Base-by-base conservation (phyloP, 2,888 invertebrate species). In the Noctua janthe region DNA sequence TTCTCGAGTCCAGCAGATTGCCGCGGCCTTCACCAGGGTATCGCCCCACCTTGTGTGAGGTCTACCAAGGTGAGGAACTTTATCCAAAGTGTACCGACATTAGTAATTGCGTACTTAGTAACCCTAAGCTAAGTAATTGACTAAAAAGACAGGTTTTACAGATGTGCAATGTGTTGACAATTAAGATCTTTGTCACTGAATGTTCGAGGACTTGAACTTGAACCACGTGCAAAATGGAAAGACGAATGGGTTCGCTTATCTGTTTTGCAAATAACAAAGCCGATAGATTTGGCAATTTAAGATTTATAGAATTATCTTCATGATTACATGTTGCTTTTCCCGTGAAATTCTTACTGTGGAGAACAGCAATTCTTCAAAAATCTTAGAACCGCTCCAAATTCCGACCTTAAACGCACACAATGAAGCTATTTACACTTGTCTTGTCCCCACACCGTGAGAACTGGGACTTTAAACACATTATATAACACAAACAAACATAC, bases 391-490 rank as follows among this genome's bases (percentile, higher is more conserved):
- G 70, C 77, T 77, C 86, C 29, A 76, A 13, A 88, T 86, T 49
- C 51, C 23, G 29, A 82, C 56, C 71, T 71, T 71, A 64, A 78
- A 39, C 35, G 20, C 17, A 20, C 39, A 83, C 76, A 78, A 88
- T 56, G 8, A 75, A 70, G 72, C 59, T 71, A 84, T 84, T 70
- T 77, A 35, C 69, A 59, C 66, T 56, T 88, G 83, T 81, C 66
- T 62, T 83, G 83, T 81, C 56, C 69, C 71, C 54, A 59, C 62
- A 43, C 49, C 85, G 88, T 89, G 91, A 29, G 91, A 89, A 89
- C 5, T 88, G n/a, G 90, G 90, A 82, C 88, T 90, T 78, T 71
- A 62, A 71, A 82, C 76, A 85, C 79, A 78, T 87, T 81, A 89
- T 83, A 78, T 91, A 90, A 90, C 64, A 83, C 82, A 86, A 87